Evolutionary conservation across 2,113 vertebrate genomes (phyloP).

Genomic region (Ginglymostoma cirratum): DNA sequence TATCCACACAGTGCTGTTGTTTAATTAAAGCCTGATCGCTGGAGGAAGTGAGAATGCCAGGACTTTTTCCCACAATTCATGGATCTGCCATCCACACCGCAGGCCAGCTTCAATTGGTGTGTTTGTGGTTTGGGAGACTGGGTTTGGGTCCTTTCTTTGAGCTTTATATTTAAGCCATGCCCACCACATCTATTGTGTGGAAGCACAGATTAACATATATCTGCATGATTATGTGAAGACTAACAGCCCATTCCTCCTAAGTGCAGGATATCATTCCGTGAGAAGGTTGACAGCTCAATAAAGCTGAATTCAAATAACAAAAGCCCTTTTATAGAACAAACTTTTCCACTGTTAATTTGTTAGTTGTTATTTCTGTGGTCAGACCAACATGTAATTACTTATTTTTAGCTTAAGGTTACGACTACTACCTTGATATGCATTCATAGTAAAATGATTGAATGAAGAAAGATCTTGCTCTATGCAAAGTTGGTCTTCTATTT

Average conservation of each 20-base stretch:
- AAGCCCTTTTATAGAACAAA: background rate
- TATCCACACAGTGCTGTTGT: constrained; percentile 73
- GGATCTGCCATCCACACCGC: constrained; percentile 63
- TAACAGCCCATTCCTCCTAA: background rate
- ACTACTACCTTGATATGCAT: background rate
- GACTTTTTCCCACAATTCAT: constrained; percentile 74
- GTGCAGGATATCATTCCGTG: background rate
- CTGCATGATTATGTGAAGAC: background rate
- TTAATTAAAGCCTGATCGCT: constrained; percentile 74
- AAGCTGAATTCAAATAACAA: background rate
- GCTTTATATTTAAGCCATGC: background rate
- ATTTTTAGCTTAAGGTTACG: background rate
- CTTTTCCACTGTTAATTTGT: background rate
- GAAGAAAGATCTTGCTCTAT: background rate
- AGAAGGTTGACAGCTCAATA: background rate
- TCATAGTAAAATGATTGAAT: background rate
- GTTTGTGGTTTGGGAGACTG: background rate
- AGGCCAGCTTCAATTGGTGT: constrained; percentile 47
- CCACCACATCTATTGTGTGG: background rate
- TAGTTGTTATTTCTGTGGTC: background rate
- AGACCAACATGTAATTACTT: background rate
- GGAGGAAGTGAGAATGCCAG: constrained; percentile 81
- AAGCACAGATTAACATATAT: background rate
- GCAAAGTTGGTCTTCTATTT: background rate
- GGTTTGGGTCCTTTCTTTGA: background rate